phyloP scores from a whole-genome alignment of 2,888 invertebrate species.

The Entomobrya proxima region DNA sequence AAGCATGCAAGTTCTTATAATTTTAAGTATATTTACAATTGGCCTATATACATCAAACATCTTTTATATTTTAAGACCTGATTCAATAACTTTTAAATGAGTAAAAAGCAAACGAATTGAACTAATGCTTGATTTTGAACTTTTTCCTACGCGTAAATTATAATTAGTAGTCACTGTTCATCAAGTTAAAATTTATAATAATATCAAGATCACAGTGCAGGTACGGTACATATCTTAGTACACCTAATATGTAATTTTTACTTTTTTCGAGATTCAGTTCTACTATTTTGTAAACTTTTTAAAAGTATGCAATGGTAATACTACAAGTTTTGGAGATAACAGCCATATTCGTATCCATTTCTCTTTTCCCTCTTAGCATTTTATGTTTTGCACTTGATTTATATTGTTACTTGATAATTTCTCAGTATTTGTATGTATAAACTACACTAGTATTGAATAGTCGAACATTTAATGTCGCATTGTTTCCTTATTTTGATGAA shows the following conservation, averaged over 20 bases:
- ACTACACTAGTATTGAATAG: neutral
- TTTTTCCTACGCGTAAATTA: neutral
- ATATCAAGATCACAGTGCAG: constrained; percentile 64
- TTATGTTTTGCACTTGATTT: constrained; percentile 22
- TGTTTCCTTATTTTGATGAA: constrained; percentile 2
- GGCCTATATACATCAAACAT: neutral
- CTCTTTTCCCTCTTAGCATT: too few species aligned
- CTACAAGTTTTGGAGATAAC: neutral
- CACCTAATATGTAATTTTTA: constrained; percentile 1
- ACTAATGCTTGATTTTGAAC: too few species aligned
- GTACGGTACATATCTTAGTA: constrained; percentile 49
- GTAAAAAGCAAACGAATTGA: neutral
- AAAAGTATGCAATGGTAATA: neutral
- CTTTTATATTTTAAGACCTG: neutral
- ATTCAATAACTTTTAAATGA: neutral
- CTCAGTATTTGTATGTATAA: constrained; percentile 10
- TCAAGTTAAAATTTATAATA: neutral
- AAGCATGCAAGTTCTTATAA: neutral
- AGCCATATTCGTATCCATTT: neutral
- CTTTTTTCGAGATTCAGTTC: neutral
- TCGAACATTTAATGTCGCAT: neutral
- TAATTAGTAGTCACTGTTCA: neutral
- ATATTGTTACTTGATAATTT: constrained; percentile 25
- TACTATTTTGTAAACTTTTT: neutral
- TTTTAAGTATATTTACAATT: neutral